These are phyloP conservation scores for Drosophila meridionalis DNA, from an alignment of 2,888 invertebrate species.

Conservation along the genomic window DNA sequence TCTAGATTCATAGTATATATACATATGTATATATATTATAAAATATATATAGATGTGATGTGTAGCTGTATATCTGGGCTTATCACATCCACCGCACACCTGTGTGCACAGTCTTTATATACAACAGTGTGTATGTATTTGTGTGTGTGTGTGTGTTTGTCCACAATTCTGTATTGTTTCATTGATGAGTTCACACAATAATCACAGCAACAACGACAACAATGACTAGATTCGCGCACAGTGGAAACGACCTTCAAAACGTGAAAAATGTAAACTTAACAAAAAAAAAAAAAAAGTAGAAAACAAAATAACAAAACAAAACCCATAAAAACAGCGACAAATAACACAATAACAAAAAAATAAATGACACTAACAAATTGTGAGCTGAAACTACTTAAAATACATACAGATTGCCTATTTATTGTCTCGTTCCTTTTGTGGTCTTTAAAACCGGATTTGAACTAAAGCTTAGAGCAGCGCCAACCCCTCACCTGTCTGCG, in stretches of 20 bases:
- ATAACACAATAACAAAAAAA: slow-evolving; percentile 33
- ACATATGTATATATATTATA: neutral
- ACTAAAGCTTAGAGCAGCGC: slow-evolving; percentile 6
- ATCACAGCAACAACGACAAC: slow-evolving; percentile 35
- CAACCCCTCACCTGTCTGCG: neutral
- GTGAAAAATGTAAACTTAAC: slow-evolving; percentile 72
- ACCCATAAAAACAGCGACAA: slow-evolving; percentile 29
- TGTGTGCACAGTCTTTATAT: neutral
- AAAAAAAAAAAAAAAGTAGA: slow-evolving; percentile 34
- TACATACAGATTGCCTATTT: slow-evolving; percentile 54
- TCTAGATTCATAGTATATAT: slow-evolving; percentile 4
- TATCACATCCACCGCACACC: slow-evolving; percentile 9
- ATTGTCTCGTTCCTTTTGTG: slow-evolving; percentile 65
- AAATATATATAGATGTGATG: slow-evolving; percentile 1
- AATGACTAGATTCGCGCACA: slow-evolving; percentile 35
- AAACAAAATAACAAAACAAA: slow-evolving; percentile 17
- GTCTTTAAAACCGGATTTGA: slow-evolving; percentile 60
- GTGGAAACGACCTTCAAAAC: slow-evolving; percentile 79
- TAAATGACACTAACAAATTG: slow-evolving; percentile 53
- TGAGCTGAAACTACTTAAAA: slow-evolving; percentile 55
- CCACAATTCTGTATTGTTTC: slow-evolving; percentile 64
- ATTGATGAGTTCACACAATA: slow-evolving; percentile 80
- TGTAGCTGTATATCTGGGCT: slow-evolving; percentile 5
- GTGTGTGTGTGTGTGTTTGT: slow-evolving; percentile 7
- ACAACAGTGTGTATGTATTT: neutral